Conservation (phyloP, 2,797 vertebrate genomes). For the Enteromius fasciolatus region DNA sequence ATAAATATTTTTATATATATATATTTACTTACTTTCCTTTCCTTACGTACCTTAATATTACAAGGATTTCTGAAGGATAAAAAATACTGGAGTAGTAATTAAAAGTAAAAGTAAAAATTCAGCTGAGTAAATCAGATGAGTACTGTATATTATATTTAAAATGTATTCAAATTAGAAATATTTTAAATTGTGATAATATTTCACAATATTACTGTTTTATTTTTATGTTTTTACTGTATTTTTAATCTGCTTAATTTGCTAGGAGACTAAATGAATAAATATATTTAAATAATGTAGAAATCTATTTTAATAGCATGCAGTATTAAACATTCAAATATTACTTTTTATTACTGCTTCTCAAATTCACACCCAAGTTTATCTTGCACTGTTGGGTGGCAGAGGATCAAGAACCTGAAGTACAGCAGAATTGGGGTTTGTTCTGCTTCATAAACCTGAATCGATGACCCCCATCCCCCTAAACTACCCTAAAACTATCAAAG, state of each 20-base stretch:
- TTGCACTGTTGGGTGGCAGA: not conserved
- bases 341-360: not conserved
- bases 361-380: not conserved
- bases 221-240: too few relatives aligned
- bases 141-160: not conserved
- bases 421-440: not conserved
- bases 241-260: not conserved
- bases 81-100: not conserved
- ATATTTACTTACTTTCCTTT: too few relatives aligned
- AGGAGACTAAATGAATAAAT: not conserved
- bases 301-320: not conserved
- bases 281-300: not conserved
- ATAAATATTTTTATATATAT: too few relatives aligned
- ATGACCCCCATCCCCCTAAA: conserved; percentile 36
- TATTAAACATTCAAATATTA: not conserved
- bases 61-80: not conserved
- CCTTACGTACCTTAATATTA: too few relatives aligned
- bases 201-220: not conserved
- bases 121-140: not conserved
- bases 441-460: conserved; percentile 4
- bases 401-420: not conserved
- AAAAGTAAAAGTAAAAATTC: not conserved
- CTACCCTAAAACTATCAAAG: conserved; percentile 36
- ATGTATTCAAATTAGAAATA: not conserved
- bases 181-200: not conserved